Evolutionary conservation across 1,140 invertebrate genomes (phyloP).

Genomic region (Drosophila baimaii): DNA sequence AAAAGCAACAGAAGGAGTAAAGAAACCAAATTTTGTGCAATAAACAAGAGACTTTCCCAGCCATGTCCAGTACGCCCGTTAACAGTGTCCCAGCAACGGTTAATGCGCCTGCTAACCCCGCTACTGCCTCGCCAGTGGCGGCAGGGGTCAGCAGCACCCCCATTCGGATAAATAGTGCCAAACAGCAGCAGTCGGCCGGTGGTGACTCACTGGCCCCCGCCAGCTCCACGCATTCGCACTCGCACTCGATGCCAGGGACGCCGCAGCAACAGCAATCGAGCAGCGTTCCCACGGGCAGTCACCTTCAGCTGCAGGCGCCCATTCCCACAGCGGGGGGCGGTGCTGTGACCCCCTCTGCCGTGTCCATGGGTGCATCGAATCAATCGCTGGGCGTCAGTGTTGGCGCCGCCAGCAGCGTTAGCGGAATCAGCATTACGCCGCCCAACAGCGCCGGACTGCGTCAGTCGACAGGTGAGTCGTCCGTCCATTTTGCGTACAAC

Average conservation of each 20-base stretch:
- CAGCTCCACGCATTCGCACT: slow-evolving; percentile 46
- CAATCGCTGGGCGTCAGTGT: slow-evolving; percentile 72
- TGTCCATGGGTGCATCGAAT: slow-evolving; percentile 74
- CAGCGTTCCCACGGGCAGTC: slow-evolving; percentile 72
- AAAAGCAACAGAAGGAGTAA: slow-evolving; percentile 3
- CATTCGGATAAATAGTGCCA: slow-evolving; percentile 74
- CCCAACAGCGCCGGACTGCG: slow-evolving; percentile 78
- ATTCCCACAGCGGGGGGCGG: slow-evolving; percentile 23
- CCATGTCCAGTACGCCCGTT: slow-evolving; percentile 21
- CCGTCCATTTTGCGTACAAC: background rate
- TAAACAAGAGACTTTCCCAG: slow-evolving; percentile 21
- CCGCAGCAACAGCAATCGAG: slow-evolving; percentile 66
- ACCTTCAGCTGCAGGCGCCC: slow-evolving; percentile 58
- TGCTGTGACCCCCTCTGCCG: slow-evolving; percentile 40
- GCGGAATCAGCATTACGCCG: slow-evolving; percentile 76
- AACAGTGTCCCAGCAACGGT: slow-evolving; percentile 23
- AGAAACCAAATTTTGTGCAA: slow-evolving; percentile 1
- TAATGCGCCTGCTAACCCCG: slow-evolving; percentile 21
- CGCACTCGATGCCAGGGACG: slow-evolving; percentile 67
- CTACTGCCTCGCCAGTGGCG: slow-evolving; percentile 7
- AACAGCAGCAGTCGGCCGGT: slow-evolving; percentile 52
- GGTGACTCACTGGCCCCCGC: slow-evolving; percentile 55
- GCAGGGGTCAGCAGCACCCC: slow-evolving; percentile 46
- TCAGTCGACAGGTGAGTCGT: slow-evolving; percentile 76
- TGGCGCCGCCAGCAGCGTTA: slow-evolving; percentile 64